Percentiles rank a stretch among this genome's conserved stretches.
Evolutionary conservation across 2,888 invertebrate genomes (phyloP).

Genomic region (Pyrgus malvae): DNA sequence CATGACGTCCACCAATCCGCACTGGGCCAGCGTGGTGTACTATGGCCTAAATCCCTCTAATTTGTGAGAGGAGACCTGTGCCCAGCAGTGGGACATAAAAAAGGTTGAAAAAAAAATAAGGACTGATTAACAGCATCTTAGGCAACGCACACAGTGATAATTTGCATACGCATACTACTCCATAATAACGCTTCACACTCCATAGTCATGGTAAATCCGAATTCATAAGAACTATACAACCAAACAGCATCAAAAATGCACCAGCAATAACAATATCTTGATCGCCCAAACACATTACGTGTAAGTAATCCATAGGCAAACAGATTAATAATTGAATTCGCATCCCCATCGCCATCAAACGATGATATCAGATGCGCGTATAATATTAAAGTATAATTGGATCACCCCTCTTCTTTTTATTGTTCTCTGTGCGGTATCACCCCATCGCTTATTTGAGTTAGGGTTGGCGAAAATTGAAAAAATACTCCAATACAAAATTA

Average conservation of each 20-base stretch:
- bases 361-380: slow-evolving; percentile 61
- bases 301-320: slow-evolving; percentile 32
- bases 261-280: slow-evolving; percentile 7
- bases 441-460: slow-evolving; percentile 34
- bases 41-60: no score
- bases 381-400: slow-evolving; percentile 69
- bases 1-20: no score
- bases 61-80: no score
- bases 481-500: background rate
- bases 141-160: no score
- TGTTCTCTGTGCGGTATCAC: slow-evolving; percentile 41
- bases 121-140: no score
- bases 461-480: slow-evolving; percentile 43
- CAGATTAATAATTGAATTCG: slow-evolving; percentile 60
- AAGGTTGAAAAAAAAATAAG: no score
- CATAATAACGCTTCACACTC: no score
- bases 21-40: no score
- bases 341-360: slow-evolving; percentile 43
- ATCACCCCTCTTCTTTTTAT: slow-evolving; percentile 65
- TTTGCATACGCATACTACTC: no score
- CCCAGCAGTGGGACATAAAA: no score
- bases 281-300: slow-evolving; percentile 15
- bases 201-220: no score
- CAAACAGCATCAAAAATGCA: background rate
- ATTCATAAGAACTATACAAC: background rate